Evolutionary conservation across 1,140 invertebrate species (phyloP).

Genomic region (Micrasema minimum): DNA sequence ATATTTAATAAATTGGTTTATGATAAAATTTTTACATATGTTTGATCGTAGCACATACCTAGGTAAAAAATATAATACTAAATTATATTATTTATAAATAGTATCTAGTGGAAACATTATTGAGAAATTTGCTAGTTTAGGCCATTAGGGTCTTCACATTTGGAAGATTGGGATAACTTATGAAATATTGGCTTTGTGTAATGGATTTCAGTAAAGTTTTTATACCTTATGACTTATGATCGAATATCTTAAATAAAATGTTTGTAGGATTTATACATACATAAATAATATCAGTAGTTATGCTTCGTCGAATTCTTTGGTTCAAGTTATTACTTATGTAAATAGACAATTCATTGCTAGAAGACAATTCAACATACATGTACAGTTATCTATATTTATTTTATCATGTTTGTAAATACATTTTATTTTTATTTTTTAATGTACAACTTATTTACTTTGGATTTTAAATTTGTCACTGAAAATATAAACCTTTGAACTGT

Average conservation of each 20-base stretch:
- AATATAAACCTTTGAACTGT: no score
- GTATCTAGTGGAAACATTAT: slow-evolving; percentile 7
- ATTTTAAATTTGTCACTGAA: no score
- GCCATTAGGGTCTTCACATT: slow-evolving; percentile 26
- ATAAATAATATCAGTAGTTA: slow-evolving; percentile 18
- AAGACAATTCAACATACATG: background rate
- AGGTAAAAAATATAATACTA: slow-evolving; percentile 6
- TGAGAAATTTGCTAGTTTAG: slow-evolving; percentile 7
- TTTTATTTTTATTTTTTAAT: background rate
- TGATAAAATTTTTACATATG: slow-evolving; percentile 7
- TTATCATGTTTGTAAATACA: slow-evolving; percentile 26
- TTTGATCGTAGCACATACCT: slow-evolving; percentile 12
- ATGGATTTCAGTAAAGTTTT: slow-evolving; percentile 28
- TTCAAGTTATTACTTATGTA: slow-evolving; percentile 18
- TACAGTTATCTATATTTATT: slow-evolving; percentile 19
- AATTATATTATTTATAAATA: slow-evolving; percentile 15
- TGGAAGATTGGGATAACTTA: slow-evolving; percentile 15
- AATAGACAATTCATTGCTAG: slow-evolving; percentile 28
- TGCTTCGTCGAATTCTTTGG: slow-evolving; percentile 23
- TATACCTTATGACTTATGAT: slow-evolving; percentile 17
- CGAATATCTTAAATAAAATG: slow-evolving; percentile 21
- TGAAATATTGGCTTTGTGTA: slow-evolving; percentile 16
- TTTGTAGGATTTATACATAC: slow-evolving; percentile 32
- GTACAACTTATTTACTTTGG: no score
- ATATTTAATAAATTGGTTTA: background rate